Evolutionary conservation across 2,797 vertebrate genomes (phyloP).

Genomic region (Sebastes iracundus): DNA sequence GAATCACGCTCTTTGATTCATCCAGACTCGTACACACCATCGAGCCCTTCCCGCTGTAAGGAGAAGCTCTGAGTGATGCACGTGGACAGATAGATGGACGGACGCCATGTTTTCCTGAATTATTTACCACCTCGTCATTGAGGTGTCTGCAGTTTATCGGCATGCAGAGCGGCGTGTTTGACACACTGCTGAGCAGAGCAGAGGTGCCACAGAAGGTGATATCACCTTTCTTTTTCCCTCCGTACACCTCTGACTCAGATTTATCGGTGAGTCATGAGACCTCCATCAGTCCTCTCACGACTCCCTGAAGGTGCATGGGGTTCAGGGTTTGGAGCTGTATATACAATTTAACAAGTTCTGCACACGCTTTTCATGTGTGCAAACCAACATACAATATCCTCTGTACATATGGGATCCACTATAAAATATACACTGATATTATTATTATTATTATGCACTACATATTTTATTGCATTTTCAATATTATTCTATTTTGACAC

Average conservation of each 20-base stretch:
- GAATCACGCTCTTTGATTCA: background rate
- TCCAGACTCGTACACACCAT: background rate
- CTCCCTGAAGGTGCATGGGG: background rate
- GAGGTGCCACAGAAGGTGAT: background rate
- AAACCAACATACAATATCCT: background rate
- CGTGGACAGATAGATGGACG: constrained; percentile 7
- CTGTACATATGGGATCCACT: background rate
- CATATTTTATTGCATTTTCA: background rate
- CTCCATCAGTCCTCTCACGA: background rate
- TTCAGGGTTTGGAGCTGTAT: background rate
- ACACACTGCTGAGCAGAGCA: constrained; percentile 8
- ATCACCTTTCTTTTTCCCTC: background rate
- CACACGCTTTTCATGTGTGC: background rate
- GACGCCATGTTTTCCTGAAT: constrained; percentile 45
- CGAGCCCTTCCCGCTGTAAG: background rate
- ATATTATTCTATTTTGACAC: background rate
- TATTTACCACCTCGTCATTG: constrained; percentile 32
- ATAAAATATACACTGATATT: background rate
- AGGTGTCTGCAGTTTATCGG: constrained; percentile 6
- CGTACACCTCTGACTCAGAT: constrained; percentile 6
- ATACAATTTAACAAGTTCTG: background rate
- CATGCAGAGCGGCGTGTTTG: background rate
- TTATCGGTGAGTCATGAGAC: background rate
- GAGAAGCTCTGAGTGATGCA: constrained; percentile 8
- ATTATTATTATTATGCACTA: background rate